Evolutionary conservation across 35 echinoderm and acorn worm genomes (phyloP), one percentile per base, ranked within the genome.

Genomic region (Lytechinus variegatus): DNA sequence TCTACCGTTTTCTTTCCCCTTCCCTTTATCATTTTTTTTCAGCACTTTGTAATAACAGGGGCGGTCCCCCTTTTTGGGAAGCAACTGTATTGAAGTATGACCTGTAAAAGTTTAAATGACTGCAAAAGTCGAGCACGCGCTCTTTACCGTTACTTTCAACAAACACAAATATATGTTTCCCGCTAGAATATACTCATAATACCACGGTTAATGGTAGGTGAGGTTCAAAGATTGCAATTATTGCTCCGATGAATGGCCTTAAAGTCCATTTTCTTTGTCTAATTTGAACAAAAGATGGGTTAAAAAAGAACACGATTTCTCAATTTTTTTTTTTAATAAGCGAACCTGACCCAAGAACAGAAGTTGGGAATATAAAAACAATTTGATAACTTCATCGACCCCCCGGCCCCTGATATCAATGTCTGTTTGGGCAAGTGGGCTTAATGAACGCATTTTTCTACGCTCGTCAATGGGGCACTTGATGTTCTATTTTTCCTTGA

Each of bases 61-160:
- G 33, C 33, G 33, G 33, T 44, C 33, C 1, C 33, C 33, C 33
- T 44, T 44, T 44, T 44, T 44, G 33, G 33, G 33, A 44, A 44
- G 33, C 33, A 44, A 44, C 0, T 44, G 33, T 44, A 44, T 44
- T 44, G 33, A 44, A 44, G 33, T 44, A 44, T 44, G 2, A 44
- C 33, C 33, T 44, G 2, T 44, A 44, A 44, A 44, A 44, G 33
- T 44, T 44, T 44, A 44, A 44, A 44, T 44, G 33, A 44, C 33
- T 44, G 33, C 33, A 44, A 1, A 2, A 44, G 33, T 24, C 19
- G n/a, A 79, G n/a, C 66, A 79, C 19, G n/a, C 66, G 19, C 66
- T 79, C 66, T 79, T 79, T 79, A 79, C 66, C 19, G 66, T 79
- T 79, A 79, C 66, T 79, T 79, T 79, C 66, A 79, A 79, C 66